These are phyloP conservation scores for Ceyx cyanopectus DNA, from an alignment of 2,113 vertebrate genomes.

Conservation along the genomic window DNA sequence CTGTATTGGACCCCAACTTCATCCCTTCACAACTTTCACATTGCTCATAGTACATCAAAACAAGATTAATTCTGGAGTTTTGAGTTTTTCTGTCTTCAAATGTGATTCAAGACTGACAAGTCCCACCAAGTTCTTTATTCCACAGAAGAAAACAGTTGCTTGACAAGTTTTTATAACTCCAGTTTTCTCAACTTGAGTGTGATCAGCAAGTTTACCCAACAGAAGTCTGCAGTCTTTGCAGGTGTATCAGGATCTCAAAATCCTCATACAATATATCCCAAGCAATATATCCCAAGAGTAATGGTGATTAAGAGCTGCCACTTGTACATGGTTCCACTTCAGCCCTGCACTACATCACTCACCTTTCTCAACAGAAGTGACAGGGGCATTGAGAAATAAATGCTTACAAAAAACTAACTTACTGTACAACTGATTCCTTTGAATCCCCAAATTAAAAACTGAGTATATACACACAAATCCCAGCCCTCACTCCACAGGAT, in stretches of 20 bases:
- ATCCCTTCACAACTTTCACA: neutral
- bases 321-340: neutral
- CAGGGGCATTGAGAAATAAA: neutral
- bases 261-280: neutral
- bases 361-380: neutral
- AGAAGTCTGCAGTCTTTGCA: neutral
- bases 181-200: neutral
- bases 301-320: neutral
- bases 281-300: neutral
- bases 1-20: neutral
- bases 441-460: neutral
- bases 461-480: neutral
- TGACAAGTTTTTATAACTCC: neutral
- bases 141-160: neutral
- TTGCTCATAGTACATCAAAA: neutral
- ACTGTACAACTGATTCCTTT: neutral
- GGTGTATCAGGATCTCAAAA: neutral
- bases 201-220: neutral
- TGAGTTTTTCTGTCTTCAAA: neutral
- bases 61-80: neutral
- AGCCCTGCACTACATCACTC: neutral
- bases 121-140: neutral
- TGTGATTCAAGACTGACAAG: neutral
- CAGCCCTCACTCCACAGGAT: neutral
- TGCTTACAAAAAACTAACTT: neutral